Evolutionary conservation across 2,113 vertebrate genomes (phyloP).

Genomic region (Lepus timidus): DNA sequence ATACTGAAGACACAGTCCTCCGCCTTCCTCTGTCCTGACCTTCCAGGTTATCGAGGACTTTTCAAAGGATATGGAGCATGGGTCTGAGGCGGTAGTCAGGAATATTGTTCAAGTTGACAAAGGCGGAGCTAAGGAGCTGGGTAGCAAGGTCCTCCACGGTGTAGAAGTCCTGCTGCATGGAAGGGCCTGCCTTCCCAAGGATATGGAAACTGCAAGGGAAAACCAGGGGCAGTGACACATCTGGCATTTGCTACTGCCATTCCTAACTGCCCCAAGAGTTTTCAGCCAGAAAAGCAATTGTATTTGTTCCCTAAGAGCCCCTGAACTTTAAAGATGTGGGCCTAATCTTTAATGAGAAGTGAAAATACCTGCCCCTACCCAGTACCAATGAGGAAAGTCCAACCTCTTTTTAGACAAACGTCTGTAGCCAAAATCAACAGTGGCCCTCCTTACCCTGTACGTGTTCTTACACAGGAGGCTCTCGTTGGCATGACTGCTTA

Average conservation of each 20-base stretch:
- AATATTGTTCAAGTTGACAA: conserved; percentile 93
- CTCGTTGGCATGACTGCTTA: background rate
- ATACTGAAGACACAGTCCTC: rapidly evolving
- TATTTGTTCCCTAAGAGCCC: background rate
- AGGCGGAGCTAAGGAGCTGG: conserved; percentile 93
- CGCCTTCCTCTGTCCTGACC: background rate
- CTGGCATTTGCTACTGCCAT: background rate
- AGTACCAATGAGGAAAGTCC: background rate
- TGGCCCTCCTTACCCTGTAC: background rate
- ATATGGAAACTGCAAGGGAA: conserved; percentile 91
- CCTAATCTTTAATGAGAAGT: background rate
- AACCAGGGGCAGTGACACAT: background rate
- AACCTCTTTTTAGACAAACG: background rate
- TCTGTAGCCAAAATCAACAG: background rate
- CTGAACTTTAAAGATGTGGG: background rate
- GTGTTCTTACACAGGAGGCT: background rate
- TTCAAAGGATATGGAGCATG: conserved; percentile 96
- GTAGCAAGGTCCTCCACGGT: conserved; percentile 92
- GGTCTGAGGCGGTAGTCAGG: conserved; percentile 96
- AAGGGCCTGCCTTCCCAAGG: conserved; percentile 93
- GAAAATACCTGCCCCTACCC: background rate
- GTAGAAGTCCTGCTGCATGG: conserved; percentile 96
- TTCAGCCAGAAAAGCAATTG: background rate
- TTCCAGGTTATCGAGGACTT: background rate
- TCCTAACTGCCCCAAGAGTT: background rate